Conservation (phyloP, 2,113 vertebrate species). For the Dicaeum eximium region DNA sequence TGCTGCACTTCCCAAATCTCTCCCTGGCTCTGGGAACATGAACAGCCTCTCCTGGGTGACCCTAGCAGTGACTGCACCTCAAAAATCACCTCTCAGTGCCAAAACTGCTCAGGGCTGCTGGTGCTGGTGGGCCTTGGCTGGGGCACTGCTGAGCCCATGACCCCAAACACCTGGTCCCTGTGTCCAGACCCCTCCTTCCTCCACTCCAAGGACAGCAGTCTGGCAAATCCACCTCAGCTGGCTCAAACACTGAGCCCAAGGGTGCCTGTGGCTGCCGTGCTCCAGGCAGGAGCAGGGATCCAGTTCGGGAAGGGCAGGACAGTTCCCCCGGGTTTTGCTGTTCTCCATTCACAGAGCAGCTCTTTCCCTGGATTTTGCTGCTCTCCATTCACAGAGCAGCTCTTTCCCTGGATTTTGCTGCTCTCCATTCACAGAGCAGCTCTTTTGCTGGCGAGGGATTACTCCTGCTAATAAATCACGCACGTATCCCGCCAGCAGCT, state of each 20-base stretch:
- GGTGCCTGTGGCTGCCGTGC: neutral
- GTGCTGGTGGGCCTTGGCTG: neutral
- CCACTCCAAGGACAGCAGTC: neutral
- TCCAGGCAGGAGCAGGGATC: neutral
- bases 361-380: neutral
- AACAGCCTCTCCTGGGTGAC: neutral
- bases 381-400: neutral
- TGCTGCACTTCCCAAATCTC: neutral
- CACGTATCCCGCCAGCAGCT: neutral
- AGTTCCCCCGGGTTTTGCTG: neutral
- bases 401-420: neutral
- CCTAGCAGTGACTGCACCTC: accelerated
- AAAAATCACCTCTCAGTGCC: neutral
- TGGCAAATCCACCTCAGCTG: neutral
- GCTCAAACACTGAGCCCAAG: neutral
- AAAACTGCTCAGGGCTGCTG: neutral
- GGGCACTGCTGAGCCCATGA: neutral
- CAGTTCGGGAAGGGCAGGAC: neutral
- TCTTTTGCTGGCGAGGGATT: neutral
- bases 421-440: neutral
- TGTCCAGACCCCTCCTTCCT: neutral
- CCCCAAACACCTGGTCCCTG: accelerated
- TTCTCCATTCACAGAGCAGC: neutral
- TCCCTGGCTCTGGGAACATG: neutral
- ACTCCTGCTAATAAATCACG: neutral